phyloP scores from a whole-genome alignment of 1,140 invertebrate genomes.

The Drosophila chauvacae region DNA sequence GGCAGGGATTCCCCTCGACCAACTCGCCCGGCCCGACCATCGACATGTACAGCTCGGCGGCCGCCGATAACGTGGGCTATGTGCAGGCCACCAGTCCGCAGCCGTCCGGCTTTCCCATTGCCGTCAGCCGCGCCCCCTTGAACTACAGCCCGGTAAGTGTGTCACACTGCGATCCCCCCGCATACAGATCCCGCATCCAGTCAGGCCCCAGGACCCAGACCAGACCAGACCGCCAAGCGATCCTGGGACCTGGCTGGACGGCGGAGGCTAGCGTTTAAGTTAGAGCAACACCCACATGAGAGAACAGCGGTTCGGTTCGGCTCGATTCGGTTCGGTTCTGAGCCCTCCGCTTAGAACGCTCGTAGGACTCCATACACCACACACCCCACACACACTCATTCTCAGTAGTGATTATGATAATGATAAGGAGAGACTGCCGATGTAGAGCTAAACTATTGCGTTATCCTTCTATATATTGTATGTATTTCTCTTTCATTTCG shows the following conservation, averaged over 20 bases:
- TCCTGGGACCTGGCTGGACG: slow-evolving; percentile 6
- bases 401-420: slow-evolving; percentile 21
- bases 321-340: slow-evolving; percentile 10
- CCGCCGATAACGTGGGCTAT: slow-evolving; percentile 94
- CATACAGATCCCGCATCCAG: neutral
- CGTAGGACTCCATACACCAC: slow-evolving; percentile 8
- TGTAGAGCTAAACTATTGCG: slow-evolving; percentile 62
- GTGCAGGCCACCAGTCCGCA: slow-evolving; percentile 96
- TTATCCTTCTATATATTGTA: slow-evolving; percentile 77
- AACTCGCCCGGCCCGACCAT: slow-evolving; percentile 94
- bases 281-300: slow-evolving; percentile 28
- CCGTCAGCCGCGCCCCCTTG: slow-evolving; percentile 94
- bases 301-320: slow-evolving; percentile 12
- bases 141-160: slow-evolving; percentile 94
- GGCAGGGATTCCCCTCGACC: slow-evolving; percentile 93
- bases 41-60: slow-evolving; percentile 94
- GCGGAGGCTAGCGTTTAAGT: slow-evolving; percentile 11
- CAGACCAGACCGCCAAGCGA: neutral
- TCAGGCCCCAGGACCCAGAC: neutral
- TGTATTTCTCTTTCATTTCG: slow-evolving; percentile 83
- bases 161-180: neutral
- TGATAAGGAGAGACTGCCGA: slow-evolving; percentile 46
- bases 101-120: slow-evolving; percentile 95
- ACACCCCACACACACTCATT: slow-evolving; percentile 35
- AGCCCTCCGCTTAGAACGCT: slow-evolving; percentile 12